phyloP scores from a whole-genome alignment of 2,113 vertebrate genomes.

The Sminthopsis crassicaudata region DNA sequence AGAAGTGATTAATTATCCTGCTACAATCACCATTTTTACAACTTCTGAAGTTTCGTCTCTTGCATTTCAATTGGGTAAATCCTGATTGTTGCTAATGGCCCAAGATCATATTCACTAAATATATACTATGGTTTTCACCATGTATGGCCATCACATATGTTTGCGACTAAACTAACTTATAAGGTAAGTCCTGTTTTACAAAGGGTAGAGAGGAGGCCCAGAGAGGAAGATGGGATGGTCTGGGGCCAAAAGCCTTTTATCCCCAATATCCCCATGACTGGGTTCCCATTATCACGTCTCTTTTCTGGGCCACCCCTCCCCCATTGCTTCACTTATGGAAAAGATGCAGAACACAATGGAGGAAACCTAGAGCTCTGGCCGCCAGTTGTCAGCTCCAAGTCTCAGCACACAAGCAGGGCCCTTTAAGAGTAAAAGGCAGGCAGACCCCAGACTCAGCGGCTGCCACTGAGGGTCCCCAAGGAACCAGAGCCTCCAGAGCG shows the following conservation, averaged over 20 bases:
- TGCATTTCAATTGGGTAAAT: background rate
- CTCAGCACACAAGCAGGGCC: background rate
- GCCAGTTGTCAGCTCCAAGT: background rate
- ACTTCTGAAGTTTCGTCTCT: background rate
- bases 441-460: no score
- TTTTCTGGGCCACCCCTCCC: background rate
- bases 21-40: no score
- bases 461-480: no score
- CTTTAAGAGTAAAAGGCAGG: background rate
- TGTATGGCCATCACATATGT: no score
- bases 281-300: background rate
- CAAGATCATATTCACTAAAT: no score
- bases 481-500: background rate
- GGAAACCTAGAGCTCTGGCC: background rate
- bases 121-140: no score
- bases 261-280: no score
- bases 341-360: background rate
- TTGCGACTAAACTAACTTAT: background rate
- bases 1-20: background rate
- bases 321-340: no score
- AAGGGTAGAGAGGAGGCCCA: background rate
- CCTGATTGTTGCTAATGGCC: background rate
- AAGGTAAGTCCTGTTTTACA: background rate
- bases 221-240: background rate
- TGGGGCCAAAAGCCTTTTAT: no score